These are phyloP conservation scores for Cranoglanis bouderius DNA, from an alignment of 2,113 vertebrate species.

Conservation along the genomic window DNA sequence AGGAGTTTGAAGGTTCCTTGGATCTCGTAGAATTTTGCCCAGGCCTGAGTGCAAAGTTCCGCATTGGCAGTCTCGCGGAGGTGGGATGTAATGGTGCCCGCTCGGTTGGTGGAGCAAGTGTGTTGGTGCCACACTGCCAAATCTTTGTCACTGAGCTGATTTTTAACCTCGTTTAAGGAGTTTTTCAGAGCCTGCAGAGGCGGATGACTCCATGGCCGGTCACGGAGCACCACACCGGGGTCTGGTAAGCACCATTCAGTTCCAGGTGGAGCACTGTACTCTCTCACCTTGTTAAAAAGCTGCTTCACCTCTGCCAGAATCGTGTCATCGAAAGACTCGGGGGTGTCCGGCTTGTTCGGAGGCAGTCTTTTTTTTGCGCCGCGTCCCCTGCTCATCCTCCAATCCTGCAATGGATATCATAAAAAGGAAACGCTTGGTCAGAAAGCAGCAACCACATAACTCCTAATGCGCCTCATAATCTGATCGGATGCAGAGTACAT, in stretches of 20 bases:
- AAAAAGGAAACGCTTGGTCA: background rate
- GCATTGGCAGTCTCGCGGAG: constrained; percentile 82
- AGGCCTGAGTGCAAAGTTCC: constrained; percentile 93
- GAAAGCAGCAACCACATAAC: background rate
- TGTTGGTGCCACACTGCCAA: constrained; percentile 93
- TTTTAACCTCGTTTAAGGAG: constrained; percentile 88
- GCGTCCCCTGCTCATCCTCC: constrained; percentile 79
- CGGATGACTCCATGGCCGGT: constrained; percentile 66
- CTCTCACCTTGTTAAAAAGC: constrained; percentile 82
- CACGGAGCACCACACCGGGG: constrained; percentile 68
- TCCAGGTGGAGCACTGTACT: constrained; percentile 75
- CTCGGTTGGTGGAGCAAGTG: constrained; percentile 90
- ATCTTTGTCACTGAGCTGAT: constrained; percentile 89
- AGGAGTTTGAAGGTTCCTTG: constrained; percentile 81
- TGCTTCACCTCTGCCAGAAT: constrained; percentile 73
- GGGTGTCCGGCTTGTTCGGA: constrained; percentile 55
- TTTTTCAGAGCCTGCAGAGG: constrained; percentile 80
- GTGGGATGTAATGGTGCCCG: constrained; percentile 82
- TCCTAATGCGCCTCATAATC: background rate
- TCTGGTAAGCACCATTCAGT: constrained; percentile 82
- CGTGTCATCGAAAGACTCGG: constrained; percentile 68
- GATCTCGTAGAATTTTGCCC: constrained; percentile 95
- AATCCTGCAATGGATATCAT: constrained; percentile 11
- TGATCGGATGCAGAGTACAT: background rate
- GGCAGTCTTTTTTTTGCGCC: constrained; percentile 65